A percentile compares a stretch with the other conserved stretches of the same genome.
Conservation (phyloP, 2,888 invertebrate species). For the Parnassius apollo region DNA sequence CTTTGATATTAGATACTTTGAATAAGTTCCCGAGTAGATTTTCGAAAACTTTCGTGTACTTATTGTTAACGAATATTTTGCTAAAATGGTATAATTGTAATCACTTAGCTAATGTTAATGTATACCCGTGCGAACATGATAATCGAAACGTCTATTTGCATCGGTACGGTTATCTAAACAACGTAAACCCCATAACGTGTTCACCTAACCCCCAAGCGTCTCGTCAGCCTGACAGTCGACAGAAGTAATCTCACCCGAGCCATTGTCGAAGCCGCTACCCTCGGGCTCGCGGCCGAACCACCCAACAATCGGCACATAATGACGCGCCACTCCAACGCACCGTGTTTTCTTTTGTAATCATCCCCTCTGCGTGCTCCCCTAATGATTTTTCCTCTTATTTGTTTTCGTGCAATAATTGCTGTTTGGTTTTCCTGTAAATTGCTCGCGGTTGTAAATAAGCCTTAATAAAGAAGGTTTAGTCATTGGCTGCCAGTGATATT, state of each 20-base stretch:
- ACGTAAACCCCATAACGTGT: conserved; percentile 8
- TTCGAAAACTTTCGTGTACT: no score
- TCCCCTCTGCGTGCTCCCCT: conserved; percentile 61
- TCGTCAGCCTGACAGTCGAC: conserved; percentile 54
- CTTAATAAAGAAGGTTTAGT: conserved; percentile 37
- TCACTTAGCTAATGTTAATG: neutral
- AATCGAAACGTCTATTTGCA: conserved; percentile 10
- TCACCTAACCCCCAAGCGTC: conserved; percentile 28
- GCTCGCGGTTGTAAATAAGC: conserved; percentile 64
- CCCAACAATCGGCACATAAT: conserved; percentile 52
- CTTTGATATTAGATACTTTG: no score
- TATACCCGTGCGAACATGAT: conserved; percentile 1
- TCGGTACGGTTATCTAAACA: conserved; percentile 21
- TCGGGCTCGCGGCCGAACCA: conserved; percentile 45
- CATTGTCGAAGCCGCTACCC: conserved; percentile 67
- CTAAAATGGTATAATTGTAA: no score
- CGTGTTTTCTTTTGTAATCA: conserved; percentile 71
- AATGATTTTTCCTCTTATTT: conserved; percentile 77
- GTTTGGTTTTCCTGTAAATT: conserved; percentile 75
- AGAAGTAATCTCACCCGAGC: conserved; percentile 64
- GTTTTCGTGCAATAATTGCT: conserved; percentile 78
- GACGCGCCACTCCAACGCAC: conserved; percentile 49
- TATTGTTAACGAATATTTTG: no score
- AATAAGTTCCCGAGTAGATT: no score
- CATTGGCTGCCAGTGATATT: conserved; percentile 26